Base-by-base conservation (phyloP, 2,113 vertebrate species). In the Centrocercus urophasianus region DNA sequence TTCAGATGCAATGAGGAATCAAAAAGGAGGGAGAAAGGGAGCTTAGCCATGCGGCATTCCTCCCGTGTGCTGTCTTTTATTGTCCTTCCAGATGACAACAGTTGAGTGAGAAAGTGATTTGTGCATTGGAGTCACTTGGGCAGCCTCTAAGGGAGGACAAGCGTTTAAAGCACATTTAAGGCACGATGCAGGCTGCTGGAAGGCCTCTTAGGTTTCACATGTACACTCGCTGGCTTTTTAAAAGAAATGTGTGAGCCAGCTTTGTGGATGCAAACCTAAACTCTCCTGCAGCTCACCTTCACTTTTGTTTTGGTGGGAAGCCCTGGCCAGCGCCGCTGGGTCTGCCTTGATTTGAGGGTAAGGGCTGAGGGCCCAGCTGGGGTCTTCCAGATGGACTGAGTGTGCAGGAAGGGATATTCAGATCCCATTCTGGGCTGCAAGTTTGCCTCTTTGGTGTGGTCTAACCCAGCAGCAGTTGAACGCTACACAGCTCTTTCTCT, bases 181-280 rank as follows among this genome's bases (percentile, higher is more conserved):
- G 6, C 4, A 40, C 56, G n/a, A 43, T 36, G 17, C 3, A 22
- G 61, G 18, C 43, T 93, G 82, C 70, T 70, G 71, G 61, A 24
- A 71, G 28, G 36, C 27, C 70, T 69, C 47, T 75, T 38, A 24
- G 8, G 40, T 85, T 72, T 69, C 50, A n/a, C 2, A 1, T 24
- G 20, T 2, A 0, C 30, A 42, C 45, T 28, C 40, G 2, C 4
- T 80, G 73, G 32, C 38, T 38, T 78, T 50, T 59, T 25, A 60
- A 32, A 83, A 84, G n/a, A 50, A n/a, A 28, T 0, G 0, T 0
- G 3, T 42, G 36, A 71, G 50, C 50, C 72, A 77, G 40, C 40
- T 6, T 11, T 30, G 27, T 34, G 28, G 24, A 36, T 48, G 50
- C 40, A 59, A 45, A 88, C 50, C 38, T 74, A 69, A 74, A 20